These are phyloP conservation scores for Actinopyga echinites DNA, from an alignment of 53 echinoderm and acorn worm genomes.

Conservation along the genomic window DNA sequence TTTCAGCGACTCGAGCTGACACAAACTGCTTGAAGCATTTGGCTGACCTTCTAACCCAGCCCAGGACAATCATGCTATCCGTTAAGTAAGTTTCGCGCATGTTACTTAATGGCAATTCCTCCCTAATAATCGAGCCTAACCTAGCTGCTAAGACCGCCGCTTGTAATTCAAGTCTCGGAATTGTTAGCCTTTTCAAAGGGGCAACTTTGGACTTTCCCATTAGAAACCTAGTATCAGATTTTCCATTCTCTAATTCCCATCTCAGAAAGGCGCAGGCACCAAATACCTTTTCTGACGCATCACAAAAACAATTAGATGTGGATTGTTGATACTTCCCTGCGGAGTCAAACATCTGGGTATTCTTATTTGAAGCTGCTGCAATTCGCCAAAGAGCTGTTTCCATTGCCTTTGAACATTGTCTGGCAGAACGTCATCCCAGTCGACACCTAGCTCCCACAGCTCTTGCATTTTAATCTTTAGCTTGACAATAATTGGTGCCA, in stretches of 20 bases:
- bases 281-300: slow-evolving; percentile 59
- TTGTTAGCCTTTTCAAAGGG: slow-evolving; percentile 49
- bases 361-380: slow-evolving; percentile 1
- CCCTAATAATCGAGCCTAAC: background rate
- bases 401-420: slow-evolving; percentile 19
- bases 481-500: slow-evolving; percentile 47
- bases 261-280: slow-evolving; percentile 50
- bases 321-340: background rate
- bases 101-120: slow-evolving; percentile 6
- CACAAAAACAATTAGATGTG: slow-evolving; percentile 50
- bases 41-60: slow-evolving; percentile 6
- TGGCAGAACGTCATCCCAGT: slow-evolving; percentile 53
- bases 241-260: slow-evolving; percentile 40
- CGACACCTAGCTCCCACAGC: slow-evolving; percentile 43
- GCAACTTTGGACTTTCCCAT: slow-evolving; percentile 60
- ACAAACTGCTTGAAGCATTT: slow-evolving; percentile 40
- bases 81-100: slow-evolving; percentile 6
- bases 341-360: slow-evolving; percentile 58
- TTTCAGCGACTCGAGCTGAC: slow-evolving; percentile 11
- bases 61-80: slow-evolving; percentile 41
- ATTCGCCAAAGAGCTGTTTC: slow-evolving; percentile 40
- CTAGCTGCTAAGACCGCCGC: slow-evolving; percentile 49
- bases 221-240: slow-evolving; percentile 37
- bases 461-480: slow-evolving; percentile 48
- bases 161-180: slow-evolving; percentile 52